Conservation (phyloP, 1,140 invertebrate genomes). For the Calephelis nemesis region DNA sequence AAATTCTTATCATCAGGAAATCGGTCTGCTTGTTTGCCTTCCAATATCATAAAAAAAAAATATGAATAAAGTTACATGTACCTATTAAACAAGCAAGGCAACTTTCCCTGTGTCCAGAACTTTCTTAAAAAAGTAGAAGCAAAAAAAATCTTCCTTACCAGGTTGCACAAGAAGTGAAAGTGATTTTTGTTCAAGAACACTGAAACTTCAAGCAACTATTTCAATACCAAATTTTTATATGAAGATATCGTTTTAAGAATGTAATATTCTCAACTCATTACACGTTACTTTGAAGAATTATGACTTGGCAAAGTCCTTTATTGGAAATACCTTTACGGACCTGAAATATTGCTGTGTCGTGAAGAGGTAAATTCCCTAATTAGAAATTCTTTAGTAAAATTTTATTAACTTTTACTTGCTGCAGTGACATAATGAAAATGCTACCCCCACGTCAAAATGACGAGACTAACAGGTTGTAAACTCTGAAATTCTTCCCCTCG, state of each 20-base stretch:
- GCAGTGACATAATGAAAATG: slow-evolving; percentile 70
- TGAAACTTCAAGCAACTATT: neutral
- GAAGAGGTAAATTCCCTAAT: slow-evolving; percentile 78
- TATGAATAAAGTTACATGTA: too few species aligned
- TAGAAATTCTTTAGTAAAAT: slow-evolving; percentile 76
- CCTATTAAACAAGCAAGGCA: too few species aligned
- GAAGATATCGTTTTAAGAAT: slow-evolving; percentile 53
- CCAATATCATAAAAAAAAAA: too few species aligned
- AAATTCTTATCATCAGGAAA: too few species aligned
- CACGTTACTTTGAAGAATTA: slow-evolving; percentile 78
- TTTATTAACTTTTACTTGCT: slow-evolving; percentile 76
- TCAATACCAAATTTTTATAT: neutral
- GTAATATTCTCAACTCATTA: slow-evolving; percentile 77
- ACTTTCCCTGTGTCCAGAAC: too few species aligned
- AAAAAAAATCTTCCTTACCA: too few species aligned
- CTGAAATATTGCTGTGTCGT: slow-evolving; percentile 78
- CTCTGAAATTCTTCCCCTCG: too few species aligned
- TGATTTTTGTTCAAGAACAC: too few species aligned
- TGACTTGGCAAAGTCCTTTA: slow-evolving; percentile 79
- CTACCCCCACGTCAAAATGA: neutral
- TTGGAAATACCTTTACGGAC: slow-evolving; percentile 77
- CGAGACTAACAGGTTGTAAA: too few species aligned
- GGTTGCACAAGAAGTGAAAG: too few species aligned
- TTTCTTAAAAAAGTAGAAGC: too few species aligned
- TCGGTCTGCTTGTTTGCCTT: too few species aligned